phyloP scores from a whole-genome alignment of 2,888 invertebrate genomes.

The Prosapia bicincta region DNA sequence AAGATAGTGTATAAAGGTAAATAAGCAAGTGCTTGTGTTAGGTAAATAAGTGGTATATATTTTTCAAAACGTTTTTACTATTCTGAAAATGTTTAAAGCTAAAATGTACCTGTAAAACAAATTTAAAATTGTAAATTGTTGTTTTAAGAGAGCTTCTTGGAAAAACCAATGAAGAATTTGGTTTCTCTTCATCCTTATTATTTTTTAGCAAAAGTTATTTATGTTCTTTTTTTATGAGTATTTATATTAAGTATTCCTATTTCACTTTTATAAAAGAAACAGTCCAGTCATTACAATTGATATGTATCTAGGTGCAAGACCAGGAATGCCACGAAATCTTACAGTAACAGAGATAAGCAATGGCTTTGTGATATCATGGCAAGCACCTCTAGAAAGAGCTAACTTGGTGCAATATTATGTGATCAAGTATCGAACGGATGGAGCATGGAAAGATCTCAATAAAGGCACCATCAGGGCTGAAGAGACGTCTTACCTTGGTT shows the following conservation, averaged over 20 bases:
- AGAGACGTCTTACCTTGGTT: conserved; percentile 84
- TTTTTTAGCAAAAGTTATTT: too few species aligned
- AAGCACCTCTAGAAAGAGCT: conserved; percentile 75
- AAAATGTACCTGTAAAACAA: too few species aligned
- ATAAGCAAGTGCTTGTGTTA: too few species aligned
- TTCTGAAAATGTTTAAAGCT: too few species aligned
- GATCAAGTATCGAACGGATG: conserved; percentile 88
- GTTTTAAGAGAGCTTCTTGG: too few species aligned
- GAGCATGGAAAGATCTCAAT: conserved; percentile 84
- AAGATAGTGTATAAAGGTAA: too few species aligned
- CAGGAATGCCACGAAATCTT: conserved; percentile 86
- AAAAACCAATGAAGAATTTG: too few species aligned
- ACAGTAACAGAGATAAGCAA: conserved; percentile 86
- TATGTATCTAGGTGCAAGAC: conserved; percentile 72
- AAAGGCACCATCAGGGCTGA: conserved; percentile 85
- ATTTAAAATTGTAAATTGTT: too few species aligned
- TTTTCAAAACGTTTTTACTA: too few species aligned
- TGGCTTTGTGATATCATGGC: conserved; percentile 89
- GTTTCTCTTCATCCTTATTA: too few species aligned
- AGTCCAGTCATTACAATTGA: not conserved
- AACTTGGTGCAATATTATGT: conserved; percentile 84
- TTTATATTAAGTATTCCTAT: not conserved
- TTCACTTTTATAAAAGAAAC: too few species aligned
- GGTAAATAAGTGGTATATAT: too few species aligned
- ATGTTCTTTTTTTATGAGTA: not conserved